Percentiles rank a stretch among this genome's conserved stretches.
phyloP scores from a whole-genome alignment of 2,888 invertebrate species.

The Ametastegia equiseti region DNA sequence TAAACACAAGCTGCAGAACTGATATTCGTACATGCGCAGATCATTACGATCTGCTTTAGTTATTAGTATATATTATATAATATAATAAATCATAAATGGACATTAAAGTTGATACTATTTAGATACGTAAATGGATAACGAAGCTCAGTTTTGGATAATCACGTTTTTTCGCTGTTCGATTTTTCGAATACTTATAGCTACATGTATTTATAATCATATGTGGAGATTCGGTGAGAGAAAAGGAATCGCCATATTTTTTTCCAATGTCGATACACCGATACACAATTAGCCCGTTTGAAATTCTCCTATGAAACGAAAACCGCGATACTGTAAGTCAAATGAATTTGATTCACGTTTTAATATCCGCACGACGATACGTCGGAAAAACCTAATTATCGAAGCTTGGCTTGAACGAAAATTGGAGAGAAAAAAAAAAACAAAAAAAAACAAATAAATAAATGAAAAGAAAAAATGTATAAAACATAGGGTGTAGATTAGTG shows the following conservation, averaged over 20 bases:
- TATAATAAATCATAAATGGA: conserved; percentile 55
- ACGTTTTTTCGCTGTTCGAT: conserved; percentile 53
- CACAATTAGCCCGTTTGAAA: too few relatives aligned
- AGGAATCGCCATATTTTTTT: too few relatives aligned
- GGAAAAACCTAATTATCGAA: conserved; percentile 46
- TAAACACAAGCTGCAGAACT: conserved; percentile 59
- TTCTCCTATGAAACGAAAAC: not conserved
- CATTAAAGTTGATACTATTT: conserved; percentile 60
- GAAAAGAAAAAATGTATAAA: conserved; percentile 55
- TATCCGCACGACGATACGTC: not conserved
- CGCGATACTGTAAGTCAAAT: too few relatives aligned
- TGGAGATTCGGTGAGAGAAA: too few relatives aligned
- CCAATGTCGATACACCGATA: too few relatives aligned
- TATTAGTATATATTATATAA: too few relatives aligned
- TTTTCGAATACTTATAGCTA: not conserved
- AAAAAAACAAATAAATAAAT: conserved; percentile 50
- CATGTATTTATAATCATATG: not conserved
- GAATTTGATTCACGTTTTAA: not conserved
- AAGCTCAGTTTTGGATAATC: conserved; percentile 61
- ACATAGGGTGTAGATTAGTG: conserved; percentile 73
- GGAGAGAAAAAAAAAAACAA: conserved; percentile 1
- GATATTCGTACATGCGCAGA: conserved; percentile 60
- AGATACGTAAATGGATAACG: conserved; percentile 56
- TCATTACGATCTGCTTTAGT: conserved; percentile 58
- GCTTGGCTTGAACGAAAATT: conserved; percentile 56